Base-by-base conservation (phyloP, 1,140 invertebrate genomes). In the Habropoda laboriosa region DNA sequence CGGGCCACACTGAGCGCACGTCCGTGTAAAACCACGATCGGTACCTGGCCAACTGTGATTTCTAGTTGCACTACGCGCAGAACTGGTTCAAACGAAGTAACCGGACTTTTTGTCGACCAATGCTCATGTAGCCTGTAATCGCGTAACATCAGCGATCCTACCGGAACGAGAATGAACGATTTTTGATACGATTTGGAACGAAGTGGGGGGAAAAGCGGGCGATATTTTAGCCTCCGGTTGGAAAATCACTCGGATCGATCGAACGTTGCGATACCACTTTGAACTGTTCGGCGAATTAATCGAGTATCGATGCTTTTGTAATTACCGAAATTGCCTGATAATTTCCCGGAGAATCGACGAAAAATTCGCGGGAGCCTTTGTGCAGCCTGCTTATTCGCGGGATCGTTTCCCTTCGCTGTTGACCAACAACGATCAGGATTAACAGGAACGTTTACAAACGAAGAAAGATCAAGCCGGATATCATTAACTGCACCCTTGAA, bases 251-350 rank as follows among this genome's bases (percentile, higher is more conserved):
- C 38, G 38, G 13, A 3, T 1, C 5, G 47, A 49, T 35, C 30
- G 61, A 18, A 7, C 45, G 45, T 16, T n/a, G 3, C 21, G n/a
- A 35, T 35, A 35, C 21, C 51, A 30, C 18, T 35, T 35, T 8
- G 27, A 27, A 13, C 8, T n/a, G 38, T 27, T 47, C n/a, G 13
- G 40, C 4, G 32, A 58, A 27, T 57, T 27, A 58, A 72, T 72
- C 53, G 27, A 57, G n/a, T 30, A 58, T 58, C 45, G 24, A 13
- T 38, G 42, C 38, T 57, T 57, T 71, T 27, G 18, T 55, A 40
- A 71, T 71, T 71, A 71, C 42, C 24, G 68, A 32, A 57, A 57
- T 18, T 24, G 24, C 8, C 38, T n/a, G 38, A 55, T 51, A 51
- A 27, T 67, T 67, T 24, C 1, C 4, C 8, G n/a, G 18, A 35